These are phyloP conservation scores for Chinchilla lanigera DNA, from an alignment of 2,113 vertebrate species.

Conservation along the genomic window DNA sequence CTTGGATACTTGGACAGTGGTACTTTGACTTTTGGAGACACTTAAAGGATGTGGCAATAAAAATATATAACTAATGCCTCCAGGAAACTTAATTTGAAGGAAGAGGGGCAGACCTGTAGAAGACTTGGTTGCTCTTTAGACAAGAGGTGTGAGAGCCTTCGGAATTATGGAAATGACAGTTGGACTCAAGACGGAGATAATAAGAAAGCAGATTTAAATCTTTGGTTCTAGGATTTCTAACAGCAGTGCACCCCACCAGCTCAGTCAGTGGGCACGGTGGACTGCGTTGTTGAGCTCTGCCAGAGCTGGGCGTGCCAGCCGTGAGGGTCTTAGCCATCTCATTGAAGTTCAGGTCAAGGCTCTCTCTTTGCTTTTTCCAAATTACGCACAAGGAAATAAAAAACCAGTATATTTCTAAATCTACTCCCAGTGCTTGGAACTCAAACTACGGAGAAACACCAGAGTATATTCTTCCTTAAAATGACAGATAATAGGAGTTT, in stretches of 20 bases:
- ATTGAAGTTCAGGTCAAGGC: neutral
- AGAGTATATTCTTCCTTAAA: conserved; percentile 13
- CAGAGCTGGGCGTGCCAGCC: neutral
- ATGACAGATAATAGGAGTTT: neutral
- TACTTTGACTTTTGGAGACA: neutral
- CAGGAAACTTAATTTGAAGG: neutral
- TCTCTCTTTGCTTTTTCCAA: neutral
- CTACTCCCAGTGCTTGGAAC: neutral
- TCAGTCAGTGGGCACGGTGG: neutral
- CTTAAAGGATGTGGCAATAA: neutral
- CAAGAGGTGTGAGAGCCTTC: neutral
- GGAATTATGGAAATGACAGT: neutral
- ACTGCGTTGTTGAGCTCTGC: neutral
- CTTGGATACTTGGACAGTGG: neutral
- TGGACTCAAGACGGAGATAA: neutral
- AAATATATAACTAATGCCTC: neutral
- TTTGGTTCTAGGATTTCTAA: neutral
- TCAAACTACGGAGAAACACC: conserved; percentile 32
- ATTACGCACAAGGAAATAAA: neutral
- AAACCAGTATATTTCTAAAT: neutral
- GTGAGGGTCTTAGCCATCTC: neutral
- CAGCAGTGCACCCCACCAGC: neutral
- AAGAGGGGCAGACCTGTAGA: neutral
- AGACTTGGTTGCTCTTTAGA: neutral
- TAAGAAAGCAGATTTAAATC: neutral